Evolutionary conservation across 1,140 invertebrate species (phyloP), one percentile per base, ranked within the genome.

Genomic region (Eurosta solidaginis): DNA sequence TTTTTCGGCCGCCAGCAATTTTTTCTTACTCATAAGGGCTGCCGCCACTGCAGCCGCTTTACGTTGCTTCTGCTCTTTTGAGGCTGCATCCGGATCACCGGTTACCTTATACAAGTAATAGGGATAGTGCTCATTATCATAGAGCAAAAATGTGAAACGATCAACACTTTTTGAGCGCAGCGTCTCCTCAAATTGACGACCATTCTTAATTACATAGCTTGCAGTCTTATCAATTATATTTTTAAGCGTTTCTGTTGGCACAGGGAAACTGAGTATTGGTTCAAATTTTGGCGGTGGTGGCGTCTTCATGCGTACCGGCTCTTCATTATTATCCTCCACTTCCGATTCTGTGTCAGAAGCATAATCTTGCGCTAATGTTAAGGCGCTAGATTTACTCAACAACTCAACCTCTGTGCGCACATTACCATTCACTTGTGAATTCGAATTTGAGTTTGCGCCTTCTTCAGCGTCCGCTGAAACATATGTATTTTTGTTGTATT

Each of bases 161-260:
- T 93, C 91, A 87, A 97, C 96, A 17, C 94, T 93, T 88, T 97
- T 97, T 3, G 92, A 93, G 83, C 93, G 93, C 0, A 98, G 94
- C 36, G 96, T 94, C 10, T 92, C 91, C 83, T 98, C 97, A 88
- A 99, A 98, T 81, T 96, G 95, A 63, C 92, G 90, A 0, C 97
- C 97, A 89, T 98, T 98, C 83, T 97, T 97, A 0, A 94, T 93
- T 0, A 98, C 97, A 85, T 98, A 98, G 77, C 93, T 93, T 1
- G 97, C 96, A 93, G 98, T 97, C 89, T 98, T 97, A 86, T 98
- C 96, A 73, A 99, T 96, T 7, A 98, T 94, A 49, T 94, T 91
- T 84, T 95, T 93, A 6, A 96, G 89, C 77, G 96, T 95, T 10
- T 93, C 92, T 0, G 95, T 93, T 20, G 95, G 94, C 7, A 91